Conservation (phyloP, 2,797 vertebrate genomes). For the Thalassophryne amazonica region DNA sequence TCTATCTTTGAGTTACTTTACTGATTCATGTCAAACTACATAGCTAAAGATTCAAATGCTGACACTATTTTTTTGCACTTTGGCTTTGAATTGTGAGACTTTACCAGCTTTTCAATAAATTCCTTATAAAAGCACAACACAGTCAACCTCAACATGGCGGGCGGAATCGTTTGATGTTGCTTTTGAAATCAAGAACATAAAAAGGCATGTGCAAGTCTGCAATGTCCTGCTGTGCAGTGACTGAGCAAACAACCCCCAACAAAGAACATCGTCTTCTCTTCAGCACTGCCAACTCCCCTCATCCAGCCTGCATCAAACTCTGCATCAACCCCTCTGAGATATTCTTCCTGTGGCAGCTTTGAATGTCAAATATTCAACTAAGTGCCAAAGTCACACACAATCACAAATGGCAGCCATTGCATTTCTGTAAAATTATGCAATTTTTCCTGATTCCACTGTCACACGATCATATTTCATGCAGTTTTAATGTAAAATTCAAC, state of each 20-base stretch:
- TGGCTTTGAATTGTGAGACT: slow-evolving; percentile 39
- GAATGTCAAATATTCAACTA: slow-evolving; percentile 32
- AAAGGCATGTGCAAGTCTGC: slow-evolving; percentile 44
- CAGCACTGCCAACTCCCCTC: slow-evolving; percentile 32
- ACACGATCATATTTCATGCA: slow-evolving; percentile 6
- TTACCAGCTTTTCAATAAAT: slow-evolving; percentile 17
- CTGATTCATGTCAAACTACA: slow-evolving; percentile 19
- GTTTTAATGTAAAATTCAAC: slow-evolving; percentile 10
- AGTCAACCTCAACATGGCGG: slow-evolving; percentile 19
- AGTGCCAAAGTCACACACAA: slow-evolving; percentile 53
- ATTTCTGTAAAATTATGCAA: slow-evolving; percentile 10
- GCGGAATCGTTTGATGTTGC: slow-evolving; percentile 48
- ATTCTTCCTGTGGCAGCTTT: slow-evolving; percentile 33
- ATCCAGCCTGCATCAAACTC: slow-evolving; percentile 19
- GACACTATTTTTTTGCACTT: slow-evolving; percentile 5
- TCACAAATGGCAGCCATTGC: slow-evolving; percentile 56
- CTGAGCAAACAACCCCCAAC: slow-evolving; percentile 52
- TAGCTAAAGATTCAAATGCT: slow-evolving; percentile 3
- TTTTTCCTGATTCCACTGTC: slow-evolving; percentile 30
- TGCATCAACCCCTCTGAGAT: slow-evolving; percentile 15
- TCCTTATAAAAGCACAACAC: slow-evolving; percentile 29
- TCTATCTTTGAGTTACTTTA: slow-evolving; percentile 12
- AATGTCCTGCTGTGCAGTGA: slow-evolving; percentile 48
- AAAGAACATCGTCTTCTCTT: slow-evolving; percentile 49
- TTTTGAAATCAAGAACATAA: slow-evolving; percentile 42